Percentiles rank a stretch among this genome's conserved stretches.
These are phyloP conservation scores for Drosophila pectinifera DNA, from an alignment of 1,140 invertebrate species.

Conservation along the genomic window DNA sequence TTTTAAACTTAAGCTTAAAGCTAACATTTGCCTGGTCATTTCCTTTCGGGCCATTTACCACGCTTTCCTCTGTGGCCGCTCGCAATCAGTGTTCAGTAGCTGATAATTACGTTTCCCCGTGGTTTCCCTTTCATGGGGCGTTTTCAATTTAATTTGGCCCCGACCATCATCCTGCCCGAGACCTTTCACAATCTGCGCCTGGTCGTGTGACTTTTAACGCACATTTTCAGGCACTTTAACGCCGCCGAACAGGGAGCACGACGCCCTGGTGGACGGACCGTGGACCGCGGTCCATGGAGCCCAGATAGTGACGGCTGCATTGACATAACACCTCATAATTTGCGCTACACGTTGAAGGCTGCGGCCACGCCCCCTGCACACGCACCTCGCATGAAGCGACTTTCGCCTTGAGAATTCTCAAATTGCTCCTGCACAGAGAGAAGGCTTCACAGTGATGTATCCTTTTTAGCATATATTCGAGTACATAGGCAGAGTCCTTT, in stretches of 20 bases:
- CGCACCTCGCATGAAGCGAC: slow-evolving; percentile 56
- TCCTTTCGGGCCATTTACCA: slow-evolving; percentile 35
- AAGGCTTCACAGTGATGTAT: too few relatives aligned
- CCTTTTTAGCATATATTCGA: too few relatives aligned
- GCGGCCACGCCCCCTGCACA: slow-evolving; percentile 65
- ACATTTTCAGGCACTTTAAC: slow-evolving; percentile 80
- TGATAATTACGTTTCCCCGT: slow-evolving; percentile 43
- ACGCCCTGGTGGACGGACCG: background rate
- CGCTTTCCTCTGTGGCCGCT: slow-evolving; percentile 33
- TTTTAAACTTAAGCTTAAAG: slow-evolving; percentile 10
- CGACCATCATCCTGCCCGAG: slow-evolving; percentile 43
- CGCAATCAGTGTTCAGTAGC: slow-evolving; percentile 61
- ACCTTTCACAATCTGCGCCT: slow-evolving; percentile 70
- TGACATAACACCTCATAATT: slow-evolving; percentile 83
- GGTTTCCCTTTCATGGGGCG: slow-evolving; percentile 76
- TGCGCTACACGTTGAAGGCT: slow-evolving; percentile 72
- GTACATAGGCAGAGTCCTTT: background rate
- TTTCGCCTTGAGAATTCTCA: slow-evolving; percentile 82
- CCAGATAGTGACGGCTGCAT: slow-evolving; percentile 49
- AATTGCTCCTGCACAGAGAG: slow-evolving; percentile 56
- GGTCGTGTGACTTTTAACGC: slow-evolving; percentile 78
- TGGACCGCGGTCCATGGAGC: background rate
- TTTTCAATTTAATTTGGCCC: slow-evolving; percentile 75
- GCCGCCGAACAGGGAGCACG: slow-evolving; percentile 39
- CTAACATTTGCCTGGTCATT: slow-evolving; percentile 15